phyloP scores from a whole-genome alignment of 2,113 vertebrate genomes.

The Pica pica region DNA sequence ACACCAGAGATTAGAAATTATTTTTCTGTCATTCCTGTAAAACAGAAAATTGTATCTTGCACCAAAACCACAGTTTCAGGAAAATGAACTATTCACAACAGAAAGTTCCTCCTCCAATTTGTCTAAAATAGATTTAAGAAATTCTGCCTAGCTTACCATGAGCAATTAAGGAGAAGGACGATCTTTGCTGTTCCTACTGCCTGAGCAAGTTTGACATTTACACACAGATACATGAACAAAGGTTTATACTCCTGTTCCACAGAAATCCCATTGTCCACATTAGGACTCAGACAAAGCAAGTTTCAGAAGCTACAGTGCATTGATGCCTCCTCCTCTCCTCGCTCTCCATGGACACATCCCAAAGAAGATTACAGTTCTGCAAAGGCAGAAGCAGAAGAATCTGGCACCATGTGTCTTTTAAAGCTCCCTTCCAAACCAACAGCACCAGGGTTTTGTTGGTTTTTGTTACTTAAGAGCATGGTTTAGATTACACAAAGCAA shows the following conservation, averaged over 20 bases:
- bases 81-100: background rate
- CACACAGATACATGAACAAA: background rate
- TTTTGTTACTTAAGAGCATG: background rate
- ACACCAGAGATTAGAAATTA: background rate
- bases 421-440: background rate
- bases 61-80: background rate
- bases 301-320: background rate
- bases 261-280: background rate
- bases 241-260: background rate
- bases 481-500: background rate
- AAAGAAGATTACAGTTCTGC: background rate
- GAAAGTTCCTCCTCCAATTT: background rate
- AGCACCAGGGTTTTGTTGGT: background rate
- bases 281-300: background rate
- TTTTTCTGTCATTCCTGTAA: background rate
- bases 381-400: background rate
- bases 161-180: background rate
- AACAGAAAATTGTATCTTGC: background rate
- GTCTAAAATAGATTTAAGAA: background rate
- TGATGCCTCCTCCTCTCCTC: background rate
- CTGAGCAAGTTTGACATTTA: background rate
- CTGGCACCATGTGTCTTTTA: fast-evolving
- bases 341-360: background rate
- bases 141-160: background rate
- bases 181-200: background rate